phyloP scores from a whole-genome alignment of 2,888 invertebrate species.

The Nomada fucata region DNA sequence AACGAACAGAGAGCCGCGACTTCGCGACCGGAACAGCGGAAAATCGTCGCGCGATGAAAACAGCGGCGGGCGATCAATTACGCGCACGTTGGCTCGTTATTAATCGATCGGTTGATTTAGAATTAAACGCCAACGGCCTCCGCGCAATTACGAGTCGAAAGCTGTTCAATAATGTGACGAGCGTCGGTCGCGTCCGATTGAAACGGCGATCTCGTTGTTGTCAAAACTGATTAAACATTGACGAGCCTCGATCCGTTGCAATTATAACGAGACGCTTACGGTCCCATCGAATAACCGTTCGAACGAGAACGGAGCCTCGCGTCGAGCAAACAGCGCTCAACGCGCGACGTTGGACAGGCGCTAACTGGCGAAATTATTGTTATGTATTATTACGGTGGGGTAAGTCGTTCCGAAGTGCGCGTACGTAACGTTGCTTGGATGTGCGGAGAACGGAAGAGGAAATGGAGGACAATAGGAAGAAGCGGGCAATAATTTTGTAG shows the following conservation, averaged over 20 bases:
- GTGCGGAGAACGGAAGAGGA: too few relatives aligned
- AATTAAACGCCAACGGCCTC: constrained; percentile 2
- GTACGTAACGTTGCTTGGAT: too few relatives aligned
- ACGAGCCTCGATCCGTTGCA: neutral
- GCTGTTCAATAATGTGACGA: neutral
- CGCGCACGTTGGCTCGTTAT: neutral
- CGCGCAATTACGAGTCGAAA: neutral
- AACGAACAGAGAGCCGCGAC: neutral
- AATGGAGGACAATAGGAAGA: too few relatives aligned
- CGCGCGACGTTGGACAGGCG: too few relatives aligned
- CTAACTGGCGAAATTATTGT: too few relatives aligned
- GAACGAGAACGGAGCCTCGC: neutral
- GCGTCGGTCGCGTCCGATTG: neutral
- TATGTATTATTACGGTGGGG: too few relatives aligned
- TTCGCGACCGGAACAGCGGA: constrained; percentile 2
- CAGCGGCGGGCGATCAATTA: constrained; percentile 35
- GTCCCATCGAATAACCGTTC: neutral
- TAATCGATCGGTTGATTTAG: neutral
- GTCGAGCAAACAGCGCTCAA: too few relatives aligned
- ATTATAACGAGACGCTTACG: neutral
- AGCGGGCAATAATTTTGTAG: too few relatives aligned
- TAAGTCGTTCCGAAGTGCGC: too few relatives aligned
- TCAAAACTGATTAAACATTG: constrained; percentile 11
- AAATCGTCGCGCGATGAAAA: neutral
- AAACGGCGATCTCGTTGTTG: neutral